Conservation (phyloP, 2,888 invertebrate species). For the Phorcus lineatus region DNA sequence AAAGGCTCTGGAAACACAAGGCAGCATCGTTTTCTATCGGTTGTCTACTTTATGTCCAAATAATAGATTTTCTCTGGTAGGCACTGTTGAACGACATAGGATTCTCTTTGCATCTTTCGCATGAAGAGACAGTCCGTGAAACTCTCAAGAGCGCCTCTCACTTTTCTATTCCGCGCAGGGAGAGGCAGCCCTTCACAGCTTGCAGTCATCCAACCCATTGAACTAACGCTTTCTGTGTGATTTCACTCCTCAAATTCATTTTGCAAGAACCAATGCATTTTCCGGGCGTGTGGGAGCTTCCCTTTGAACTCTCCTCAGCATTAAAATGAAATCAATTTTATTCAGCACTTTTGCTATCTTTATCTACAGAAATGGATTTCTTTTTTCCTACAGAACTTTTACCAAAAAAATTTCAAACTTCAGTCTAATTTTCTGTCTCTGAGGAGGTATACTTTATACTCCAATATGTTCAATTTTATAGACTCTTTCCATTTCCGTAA, state of each 20-base stretch:
- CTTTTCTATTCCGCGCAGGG: not conserved
- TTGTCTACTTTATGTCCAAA: slow-evolving; percentile 4
- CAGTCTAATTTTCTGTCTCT: too few relatives aligned
- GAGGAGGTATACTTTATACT: too few relatives aligned
- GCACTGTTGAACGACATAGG: not conserved
- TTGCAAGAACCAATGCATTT: not conserved
- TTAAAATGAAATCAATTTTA: slow-evolving; percentile 10
- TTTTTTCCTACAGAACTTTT: too few relatives aligned
- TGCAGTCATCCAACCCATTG: not conserved
- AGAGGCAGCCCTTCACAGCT: not conserved
- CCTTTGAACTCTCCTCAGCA: not conserved
- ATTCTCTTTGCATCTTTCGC: not conserved
- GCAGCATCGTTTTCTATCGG: not conserved
- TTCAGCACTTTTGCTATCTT: not conserved
- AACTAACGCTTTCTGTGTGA: not conserved
- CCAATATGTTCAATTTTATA: too few relatives aligned
- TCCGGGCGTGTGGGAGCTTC: not conserved
- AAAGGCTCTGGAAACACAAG: not conserved
- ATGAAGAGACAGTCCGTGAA: not conserved
- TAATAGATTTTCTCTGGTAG: not conserved
- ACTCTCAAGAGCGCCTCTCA: not conserved
- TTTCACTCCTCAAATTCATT: not conserved
- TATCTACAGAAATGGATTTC: not conserved
- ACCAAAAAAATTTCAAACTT: too few relatives aligned
- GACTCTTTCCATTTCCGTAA: too few relatives aligned